These are phyloP conservation scores for Steinernema scapterisci DNA, from an alignment of 2,888 invertebrate species.

Conservation along the genomic window DNA sequence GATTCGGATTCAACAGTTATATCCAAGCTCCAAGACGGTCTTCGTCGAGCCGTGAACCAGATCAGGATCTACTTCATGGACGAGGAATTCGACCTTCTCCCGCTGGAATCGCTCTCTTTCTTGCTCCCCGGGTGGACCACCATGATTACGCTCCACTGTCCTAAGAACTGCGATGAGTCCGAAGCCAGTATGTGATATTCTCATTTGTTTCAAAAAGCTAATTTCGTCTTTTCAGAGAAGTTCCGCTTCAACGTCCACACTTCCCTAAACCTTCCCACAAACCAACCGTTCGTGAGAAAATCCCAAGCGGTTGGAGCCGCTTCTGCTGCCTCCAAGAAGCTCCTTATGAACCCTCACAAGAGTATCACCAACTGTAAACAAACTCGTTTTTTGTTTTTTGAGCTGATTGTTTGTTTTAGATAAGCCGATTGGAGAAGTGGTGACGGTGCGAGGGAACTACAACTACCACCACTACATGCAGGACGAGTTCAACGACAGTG, in stretches of 20 bases:
- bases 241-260: conserved; percentile 16
- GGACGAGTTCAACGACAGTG: conserved; percentile 85
- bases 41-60: not conserved
- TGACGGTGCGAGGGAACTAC: conserved; percentile 80
- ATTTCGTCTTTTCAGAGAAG: not conserved
- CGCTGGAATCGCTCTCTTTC: conserved; percentile 39
- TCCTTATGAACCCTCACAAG: conserved; percentile 36
- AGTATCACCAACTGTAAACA: conserved; percentile 35
- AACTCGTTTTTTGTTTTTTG: not conserved
- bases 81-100: conserved; percentile 5
- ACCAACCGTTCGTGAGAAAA: conserved; percentile 6
- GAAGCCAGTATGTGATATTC: not conserved
- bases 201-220: not conserved
- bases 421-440: conserved; percentile 57
- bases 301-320: not conserved
- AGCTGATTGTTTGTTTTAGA: conserved; percentile 44
- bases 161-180: conserved; percentile 35
- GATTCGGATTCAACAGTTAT: not conserved
- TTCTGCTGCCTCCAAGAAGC: not conserved
- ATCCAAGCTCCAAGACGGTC: not conserved
- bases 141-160: conserved; percentile 49
- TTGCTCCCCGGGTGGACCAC: conserved; percentile 52
- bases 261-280: conserved; percentile 7
- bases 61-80: conserved; percentile 26
- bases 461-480: conserved; percentile 96